Base-by-base conservation (phyloP, 2,888 invertebrate species). In the Phymatocera aterrima region DNA sequence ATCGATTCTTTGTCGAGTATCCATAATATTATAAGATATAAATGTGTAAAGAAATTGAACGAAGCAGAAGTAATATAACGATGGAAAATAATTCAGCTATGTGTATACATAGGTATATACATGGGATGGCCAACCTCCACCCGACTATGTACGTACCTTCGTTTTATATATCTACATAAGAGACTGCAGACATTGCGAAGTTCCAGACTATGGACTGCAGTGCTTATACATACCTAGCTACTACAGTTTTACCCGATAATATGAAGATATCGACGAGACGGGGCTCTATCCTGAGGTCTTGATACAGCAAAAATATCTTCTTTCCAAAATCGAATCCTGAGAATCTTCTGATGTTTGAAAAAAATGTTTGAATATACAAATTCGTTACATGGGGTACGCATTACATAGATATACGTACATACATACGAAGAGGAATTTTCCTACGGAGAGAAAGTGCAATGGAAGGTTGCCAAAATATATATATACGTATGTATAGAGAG, bases 1-100 rank as follows among this genome's bases (percentile, higher is more conserved):
- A n/a, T 72, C 72, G 12, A 72, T 72, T 72, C 51, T 72, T 72
- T 72, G 51, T 72, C 68, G n/a, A 68, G 68, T 68, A 46, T 28
- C n/a, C 3, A 46, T 60, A 51, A 51, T 18, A 40, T 8, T 24
- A 24, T 34, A 31, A 18, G 10, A 21, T n/a, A 37, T 18, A 64
- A 51, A n/a, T n/a, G n/a, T 51, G 21, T 2, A 18, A 46, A 68
- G 46, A 46, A 43, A 46, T 68, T 43, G 28, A 46, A 6, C 68
- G 68, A 68, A 24, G 28, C 68, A 46, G 68, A 24, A 68, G 46
- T 18, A 64, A 64, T 64, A 18, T 64, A 64, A 64, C 61, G 37
- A 64, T n/a, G 61, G 37, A 64, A 64, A 64, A 64, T 64, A 37
- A 68, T 46, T 68, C 68, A 24, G 1, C 43, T 15, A 57, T n/a